Evolutionary conservation across 2,888 invertebrate genomes (phyloP).

Genomic region (Limnephilus auricula): DNA sequence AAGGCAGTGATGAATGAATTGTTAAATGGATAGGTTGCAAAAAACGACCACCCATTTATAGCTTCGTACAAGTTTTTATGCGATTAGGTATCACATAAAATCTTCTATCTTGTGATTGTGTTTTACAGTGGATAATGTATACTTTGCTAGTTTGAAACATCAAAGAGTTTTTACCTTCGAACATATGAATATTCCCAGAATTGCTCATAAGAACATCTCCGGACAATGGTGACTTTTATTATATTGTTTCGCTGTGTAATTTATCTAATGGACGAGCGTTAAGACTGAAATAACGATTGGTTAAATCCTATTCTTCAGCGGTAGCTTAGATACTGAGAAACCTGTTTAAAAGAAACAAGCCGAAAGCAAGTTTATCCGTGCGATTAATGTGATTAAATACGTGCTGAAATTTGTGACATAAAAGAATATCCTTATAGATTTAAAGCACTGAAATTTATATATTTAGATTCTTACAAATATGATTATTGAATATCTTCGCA

Average conservation of each 20-base stretch:
- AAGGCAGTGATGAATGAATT: background rate
- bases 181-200: slow-evolving; percentile 9
- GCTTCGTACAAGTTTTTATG: background rate
- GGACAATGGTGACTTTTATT: slow-evolving; percentile 30
- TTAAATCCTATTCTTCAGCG: background rate
- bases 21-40: background rate
- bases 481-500: background rate
- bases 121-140: background rate
- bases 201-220: background rate
- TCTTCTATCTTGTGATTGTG: background rate
- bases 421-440: slow-evolving; percentile 31
- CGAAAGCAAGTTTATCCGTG: slow-evolving; percentile 10
- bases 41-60: slow-evolving; percentile 2
- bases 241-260: slow-evolving; percentile 12
- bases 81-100: background rate
- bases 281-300: slow-evolving; percentile 18
- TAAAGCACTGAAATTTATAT: background rate
- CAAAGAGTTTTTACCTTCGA: background rate
- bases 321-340: slow-evolving; percentile 15
- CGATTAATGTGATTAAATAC: slow-evolving; percentile 50
- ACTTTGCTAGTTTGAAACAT: background rate
- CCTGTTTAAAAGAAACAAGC: background rate
- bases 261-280: background rate
- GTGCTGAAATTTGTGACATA: slow-evolving; percentile 44
- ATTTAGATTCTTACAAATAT: background rate